These are phyloP conservation scores for Drosophila dunni DNA, from an alignment of 1,140 invertebrate species.

Conservation along the genomic window DNA sequence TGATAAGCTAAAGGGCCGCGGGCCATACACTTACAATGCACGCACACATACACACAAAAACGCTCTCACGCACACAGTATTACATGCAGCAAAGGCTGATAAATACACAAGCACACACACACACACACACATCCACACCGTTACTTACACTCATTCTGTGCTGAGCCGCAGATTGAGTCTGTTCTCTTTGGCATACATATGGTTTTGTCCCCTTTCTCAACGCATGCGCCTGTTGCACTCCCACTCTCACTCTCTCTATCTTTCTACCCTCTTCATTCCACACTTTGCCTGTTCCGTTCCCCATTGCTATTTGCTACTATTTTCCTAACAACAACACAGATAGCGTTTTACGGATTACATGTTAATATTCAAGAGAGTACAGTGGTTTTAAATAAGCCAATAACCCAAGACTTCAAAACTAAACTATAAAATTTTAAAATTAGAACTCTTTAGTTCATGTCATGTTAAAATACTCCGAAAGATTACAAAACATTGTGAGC, in stretches of 20 bases:
- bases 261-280: background rate
- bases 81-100: constrained; percentile 37
- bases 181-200: constrained; percentile 52
- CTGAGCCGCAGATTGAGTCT: constrained; percentile 18
- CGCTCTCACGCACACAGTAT: background rate
- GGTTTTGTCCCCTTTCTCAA: constrained; percentile 38
- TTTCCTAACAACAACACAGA: constrained; percentile 52
- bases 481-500: too few relatives aligned
- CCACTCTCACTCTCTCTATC: constrained; percentile 17
- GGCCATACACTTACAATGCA: constrained; percentile 25
- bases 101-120: constrained; percentile 25
- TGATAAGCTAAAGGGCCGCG: constrained; percentile 43
- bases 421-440: too few relatives aligned
- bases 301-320: constrained; percentile 16
- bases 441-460: too few relatives aligned
- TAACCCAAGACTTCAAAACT: background rate
- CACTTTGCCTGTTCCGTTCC: background rate
- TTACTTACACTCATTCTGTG: constrained; percentile 1
- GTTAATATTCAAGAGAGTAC: constrained; percentile 62
- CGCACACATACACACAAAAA: constrained; percentile 1
- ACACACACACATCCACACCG: background rate
- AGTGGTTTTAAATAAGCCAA: constrained; percentile 40
- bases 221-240: constrained; percentile 58
- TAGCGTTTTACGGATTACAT: constrained; percentile 68
- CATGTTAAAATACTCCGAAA: too few relatives aligned